Percentiles rank a stretch among this genome's conserved stretches.
Conservation (phyloP, 2,888 invertebrate genomes). For the Scaptomyza polygonia region DNA sequence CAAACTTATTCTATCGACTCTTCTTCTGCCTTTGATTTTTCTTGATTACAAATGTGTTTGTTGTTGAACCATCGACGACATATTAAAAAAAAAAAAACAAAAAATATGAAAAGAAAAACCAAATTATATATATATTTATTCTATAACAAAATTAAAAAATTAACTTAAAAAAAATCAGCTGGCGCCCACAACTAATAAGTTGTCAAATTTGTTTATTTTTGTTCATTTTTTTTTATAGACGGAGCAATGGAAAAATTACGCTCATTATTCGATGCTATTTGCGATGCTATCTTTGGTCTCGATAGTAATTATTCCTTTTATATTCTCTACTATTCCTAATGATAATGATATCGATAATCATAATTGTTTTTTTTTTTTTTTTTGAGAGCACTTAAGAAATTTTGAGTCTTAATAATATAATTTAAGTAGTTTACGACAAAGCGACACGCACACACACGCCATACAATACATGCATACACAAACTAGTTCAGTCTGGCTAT, state of each 20-base stretch:
- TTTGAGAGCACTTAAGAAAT: constrained; percentile 69
- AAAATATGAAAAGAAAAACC: constrained; percentile 59
- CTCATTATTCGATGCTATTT: constrained; percentile 80
- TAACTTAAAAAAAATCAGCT: constrained; percentile 28
- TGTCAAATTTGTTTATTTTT: constrained; percentile 75
- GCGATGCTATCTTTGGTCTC: constrained; percentile 80
- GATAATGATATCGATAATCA: constrained; percentile 61
- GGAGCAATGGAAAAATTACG: constrained; percentile 78
- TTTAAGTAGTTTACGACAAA: constrained; percentile 52
- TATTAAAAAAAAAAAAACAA: constrained; percentile 19
- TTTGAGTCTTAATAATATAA: constrained; percentile 47
- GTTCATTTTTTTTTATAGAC: constrained; percentile 74
- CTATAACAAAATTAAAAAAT: constrained; percentile 16
- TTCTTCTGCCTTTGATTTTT: constrained; percentile 48
- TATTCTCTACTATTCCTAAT: constrained; percentile 73
- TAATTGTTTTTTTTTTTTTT: constrained; percentile 53
- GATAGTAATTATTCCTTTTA: constrained; percentile 78
- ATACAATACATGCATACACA: constrained; percentile 20
- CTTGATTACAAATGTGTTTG: constrained; percentile 32
- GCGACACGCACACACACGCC: constrained; percentile 14
- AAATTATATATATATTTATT: constrained; percentile 30
- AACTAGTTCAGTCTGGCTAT: constrained; percentile 11
- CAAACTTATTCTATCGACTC: constrained; percentile 18
- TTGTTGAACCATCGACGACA: constrained; percentile 28
- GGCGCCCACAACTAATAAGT: constrained; percentile 68